Percentiles rank a stretch among this genome's conserved stretches.
phyloP scores from a whole-genome alignment of 2,113 vertebrate species.

The Felis catus region DNA sequence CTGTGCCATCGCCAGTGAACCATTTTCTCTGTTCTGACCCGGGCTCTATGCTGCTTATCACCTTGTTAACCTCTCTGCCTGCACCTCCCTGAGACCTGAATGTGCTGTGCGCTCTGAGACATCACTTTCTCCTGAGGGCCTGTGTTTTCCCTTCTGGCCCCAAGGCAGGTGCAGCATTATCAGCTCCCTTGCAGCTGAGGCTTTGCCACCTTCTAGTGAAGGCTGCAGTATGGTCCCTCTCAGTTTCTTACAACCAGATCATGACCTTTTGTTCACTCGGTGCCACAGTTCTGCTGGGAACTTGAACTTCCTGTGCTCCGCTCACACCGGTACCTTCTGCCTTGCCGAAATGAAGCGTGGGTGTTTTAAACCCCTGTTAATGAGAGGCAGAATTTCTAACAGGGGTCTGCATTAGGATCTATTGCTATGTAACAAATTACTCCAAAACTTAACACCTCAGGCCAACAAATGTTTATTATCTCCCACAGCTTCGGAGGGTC shows the following conservation, averaged over 20 bases:
- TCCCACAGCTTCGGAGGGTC: background rate
- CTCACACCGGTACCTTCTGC: background rate
- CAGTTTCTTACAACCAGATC: background rate
- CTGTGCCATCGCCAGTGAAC: background rate
- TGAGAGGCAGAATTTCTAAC: background rate
- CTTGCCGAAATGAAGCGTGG: background rate
- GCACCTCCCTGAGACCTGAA: background rate
- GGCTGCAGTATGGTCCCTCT: background rate
- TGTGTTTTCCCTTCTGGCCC: background rate
- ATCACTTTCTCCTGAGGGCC: background rate
- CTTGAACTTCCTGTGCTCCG: background rate
- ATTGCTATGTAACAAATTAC: background rate
- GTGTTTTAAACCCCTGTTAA: background rate
- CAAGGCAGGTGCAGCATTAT: background rate
- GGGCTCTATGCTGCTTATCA: background rate
- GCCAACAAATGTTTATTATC: background rate
- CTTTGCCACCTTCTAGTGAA: background rate
- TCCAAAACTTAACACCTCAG: background rate
- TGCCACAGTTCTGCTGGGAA: background rate
- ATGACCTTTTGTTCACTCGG: background rate
- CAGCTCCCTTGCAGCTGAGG: background rate
- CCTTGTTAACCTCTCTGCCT: background rate
- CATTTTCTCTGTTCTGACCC: background rate
- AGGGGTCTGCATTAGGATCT: background rate
- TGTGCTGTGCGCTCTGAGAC: background rate